A percentile compares a stretch with the other conserved stretches of the same genome.
These are phyloP conservation scores for Spilosoma lubricipeda DNA, from an alignment of 2,888 invertebrate species.

Conservation along the genomic window DNA sequence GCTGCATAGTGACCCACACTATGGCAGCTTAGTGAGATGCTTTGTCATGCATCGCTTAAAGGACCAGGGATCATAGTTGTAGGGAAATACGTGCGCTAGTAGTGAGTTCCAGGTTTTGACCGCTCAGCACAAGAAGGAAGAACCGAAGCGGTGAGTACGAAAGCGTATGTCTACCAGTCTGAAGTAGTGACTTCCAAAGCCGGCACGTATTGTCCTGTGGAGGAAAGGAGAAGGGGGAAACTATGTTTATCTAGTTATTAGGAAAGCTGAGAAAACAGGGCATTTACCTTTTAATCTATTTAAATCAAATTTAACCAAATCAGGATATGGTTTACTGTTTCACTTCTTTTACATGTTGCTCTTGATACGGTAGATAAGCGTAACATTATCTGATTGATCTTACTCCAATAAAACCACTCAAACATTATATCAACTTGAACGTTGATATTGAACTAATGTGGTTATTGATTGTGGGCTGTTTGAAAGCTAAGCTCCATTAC, in stretches of 20 bases:
- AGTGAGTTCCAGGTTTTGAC: too few relatives aligned
- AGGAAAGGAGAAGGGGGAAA: too few relatives aligned
- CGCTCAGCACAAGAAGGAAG: too few relatives aligned
- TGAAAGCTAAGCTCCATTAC: neutral
- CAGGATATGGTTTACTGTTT: neutral
- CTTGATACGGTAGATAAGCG: neutral
- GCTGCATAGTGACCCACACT: too few relatives aligned
- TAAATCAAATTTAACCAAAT: neutral
- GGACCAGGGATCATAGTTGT: too few relatives aligned
- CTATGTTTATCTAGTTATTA: neutral
- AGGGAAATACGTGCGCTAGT: too few relatives aligned
- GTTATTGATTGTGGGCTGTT: neutral
- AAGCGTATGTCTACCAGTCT: too few relatives aligned
- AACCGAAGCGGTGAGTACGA: too few relatives aligned
- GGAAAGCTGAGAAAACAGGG: neutral
- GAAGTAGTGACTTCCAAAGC: too few relatives aligned
- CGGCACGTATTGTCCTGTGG: too few relatives aligned
- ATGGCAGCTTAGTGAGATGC: too few relatives aligned
- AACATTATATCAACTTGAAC: neutral
- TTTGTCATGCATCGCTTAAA: too few relatives aligned
- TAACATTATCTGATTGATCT: neutral
- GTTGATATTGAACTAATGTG: neutral
- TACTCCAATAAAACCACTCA: neutral
- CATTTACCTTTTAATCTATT: neutral
- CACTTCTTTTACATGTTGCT: neutral